Conservation (phyloP, 1,140 invertebrate genomes). For the Tetramorium simillimum region DNA sequence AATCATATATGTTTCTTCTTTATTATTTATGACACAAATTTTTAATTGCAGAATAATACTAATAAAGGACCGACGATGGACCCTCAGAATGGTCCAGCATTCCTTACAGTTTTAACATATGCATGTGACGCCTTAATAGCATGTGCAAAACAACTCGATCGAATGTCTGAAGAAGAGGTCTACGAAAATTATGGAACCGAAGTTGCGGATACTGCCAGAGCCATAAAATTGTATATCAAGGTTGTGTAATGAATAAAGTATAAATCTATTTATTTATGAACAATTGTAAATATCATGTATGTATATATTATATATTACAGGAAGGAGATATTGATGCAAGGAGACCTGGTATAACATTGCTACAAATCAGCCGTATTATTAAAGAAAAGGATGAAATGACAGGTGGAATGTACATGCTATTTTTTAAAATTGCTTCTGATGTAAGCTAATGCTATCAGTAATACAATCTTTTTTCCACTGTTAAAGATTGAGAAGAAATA, state of each 20-base stretch:
- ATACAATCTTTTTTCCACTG: constrained; percentile 7
- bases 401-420: constrained; percentile 84
- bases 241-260: constrained; percentile 43
- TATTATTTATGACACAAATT: neutral
- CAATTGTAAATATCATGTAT: constrained; percentile 11
- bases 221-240: constrained; percentile 76
- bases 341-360: constrained; percentile 75
- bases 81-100: constrained; percentile 66
- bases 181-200: constrained; percentile 89
- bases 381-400: constrained; percentile 80
- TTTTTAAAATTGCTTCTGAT: constrained; percentile 84
- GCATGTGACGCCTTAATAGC: constrained; percentile 86
- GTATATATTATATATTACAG: constrained; percentile 49
- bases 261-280: neutral
- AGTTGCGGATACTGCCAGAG: constrained; percentile 86
- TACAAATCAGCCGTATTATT: constrained; percentile 79
- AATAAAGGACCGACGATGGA: constrained; percentile 76
- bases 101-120: constrained; percentile 80
- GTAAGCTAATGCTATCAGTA: constrained; percentile 60
- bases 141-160: constrained; percentile 87
- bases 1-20: neutral
- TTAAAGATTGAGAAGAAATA: neutral
- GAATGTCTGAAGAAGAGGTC: constrained; percentile 87
- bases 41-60: constrained; percentile 31
- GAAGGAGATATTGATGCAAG: constrained; percentile 65